Base-by-base conservation (phyloP, 2,888 invertebrate genomes). In the Cerceris ruficornis region DNA sequence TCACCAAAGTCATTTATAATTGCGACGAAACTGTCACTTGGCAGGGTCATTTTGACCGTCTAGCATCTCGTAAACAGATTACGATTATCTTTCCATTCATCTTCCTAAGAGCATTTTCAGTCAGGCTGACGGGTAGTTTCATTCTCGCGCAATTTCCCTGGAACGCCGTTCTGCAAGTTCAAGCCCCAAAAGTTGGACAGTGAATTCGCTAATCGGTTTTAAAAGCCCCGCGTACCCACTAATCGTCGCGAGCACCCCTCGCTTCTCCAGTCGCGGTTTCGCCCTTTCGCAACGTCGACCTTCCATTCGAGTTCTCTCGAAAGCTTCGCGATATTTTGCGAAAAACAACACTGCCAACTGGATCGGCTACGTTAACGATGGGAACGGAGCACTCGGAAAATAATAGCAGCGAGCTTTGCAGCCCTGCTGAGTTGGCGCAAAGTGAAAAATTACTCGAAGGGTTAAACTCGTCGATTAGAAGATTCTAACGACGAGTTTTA, bases 61-160 rank as follows among this genome's bases (percentile, higher is more conserved):
- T 70, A 70, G 64, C 68, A 65, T 62, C 75, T 65, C 65, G 68
- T 61, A 73, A 79, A 79, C 61, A 68, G 68, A 73, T 69, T 69
- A 70, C 70, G 68, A 72, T 76, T 61, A 41, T 13, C 60, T 50
- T 49, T 49, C 54, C 60, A 43, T 54, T 69, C 59, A 52, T 55
- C 59, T 46, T 50, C 41, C 54, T 15, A 17, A 9, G 28, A 52
- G 54, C 43, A 43, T 55, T 69, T 73, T 60, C 68, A 55, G 39
- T 43, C 41, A 28, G n/a, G 50, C 9, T 15, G 69, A 66, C 41
- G 28, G 58, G 69, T 54, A 54, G 43, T 43, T 50, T 60, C 52
- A 61, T 69, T 69, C 60, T 57, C 67, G 11, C 43, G 66, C 41
- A 66, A 42, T 61, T 61, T 46, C 14, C 15, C 5, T 15, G 54